These are phyloP conservation scores for Rhagonycha lutea DNA, from an alignment of 2,888 invertebrate genomes.

Conservation along the genomic window DNA sequence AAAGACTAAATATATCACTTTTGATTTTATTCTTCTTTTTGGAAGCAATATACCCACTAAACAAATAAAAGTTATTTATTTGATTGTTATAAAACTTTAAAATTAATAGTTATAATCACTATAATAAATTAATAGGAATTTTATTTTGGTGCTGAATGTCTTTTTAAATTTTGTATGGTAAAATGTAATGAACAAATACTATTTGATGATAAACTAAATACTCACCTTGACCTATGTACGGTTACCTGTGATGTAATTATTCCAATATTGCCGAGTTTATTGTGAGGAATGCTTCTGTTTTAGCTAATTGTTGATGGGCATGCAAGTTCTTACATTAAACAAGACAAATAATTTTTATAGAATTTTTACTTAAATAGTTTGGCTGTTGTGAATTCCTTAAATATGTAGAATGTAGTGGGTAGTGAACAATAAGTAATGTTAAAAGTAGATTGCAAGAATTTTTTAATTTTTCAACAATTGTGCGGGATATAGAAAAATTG, in stretches of 20 bases:
- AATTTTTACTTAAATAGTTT: neutral
- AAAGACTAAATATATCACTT: neutral
- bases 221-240: neutral
- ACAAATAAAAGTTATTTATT: neutral
- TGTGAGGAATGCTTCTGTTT: neutral
- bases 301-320: neutral
- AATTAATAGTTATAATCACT: neutral
- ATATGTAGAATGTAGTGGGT: neutral
- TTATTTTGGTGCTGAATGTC: neutral
- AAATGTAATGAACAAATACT: neutral
- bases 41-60: neutral
- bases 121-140: neutral
- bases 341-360: neutral
- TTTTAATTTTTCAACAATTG: neutral
- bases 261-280: neutral
- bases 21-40: neutral
- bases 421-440: neutral
- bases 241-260: slow-evolving; percentile 1
- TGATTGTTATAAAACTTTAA: neutral
- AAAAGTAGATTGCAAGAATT: neutral
- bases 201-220: neutral
- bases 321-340: neutral
- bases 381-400: neutral
- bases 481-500: neutral
- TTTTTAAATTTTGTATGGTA: neutral